These are phyloP conservation scores for Amblyornis subalaris DNA, from an alignment of 2,113 vertebrate genomes.

Conservation along the genomic window DNA sequence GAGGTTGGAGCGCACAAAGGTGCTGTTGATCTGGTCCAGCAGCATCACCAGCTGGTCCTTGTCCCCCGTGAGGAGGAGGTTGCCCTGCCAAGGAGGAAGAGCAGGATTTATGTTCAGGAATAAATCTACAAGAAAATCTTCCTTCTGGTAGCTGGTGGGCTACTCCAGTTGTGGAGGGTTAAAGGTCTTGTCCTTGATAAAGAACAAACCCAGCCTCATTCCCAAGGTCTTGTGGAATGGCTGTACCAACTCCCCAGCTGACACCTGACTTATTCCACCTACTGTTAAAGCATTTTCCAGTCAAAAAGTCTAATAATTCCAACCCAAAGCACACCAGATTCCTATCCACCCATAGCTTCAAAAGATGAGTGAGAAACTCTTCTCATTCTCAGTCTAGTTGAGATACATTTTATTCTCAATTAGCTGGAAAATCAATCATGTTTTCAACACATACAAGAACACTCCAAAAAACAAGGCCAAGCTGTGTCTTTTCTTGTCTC, in stretches of 20 bases:
- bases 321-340: background rate
- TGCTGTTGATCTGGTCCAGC: constrained; percentile 96
- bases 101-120: background rate
- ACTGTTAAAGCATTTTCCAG: background rate
- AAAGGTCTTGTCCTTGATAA: background rate
- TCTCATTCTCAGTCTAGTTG: background rate
- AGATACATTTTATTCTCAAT: background rate
- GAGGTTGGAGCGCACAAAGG: constrained; percentile 95
- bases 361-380: background rate
- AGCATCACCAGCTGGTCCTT: constrained; percentile 98
- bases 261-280: background rate
- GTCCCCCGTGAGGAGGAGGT: constrained; percentile 92
- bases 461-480: background rate
- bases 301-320: background rate
- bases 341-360: background rate
- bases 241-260: background rate
- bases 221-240: background rate
- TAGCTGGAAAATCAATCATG: constrained; percentile 3
- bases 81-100: constrained; percentile 76
- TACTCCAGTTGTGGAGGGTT: background rate
- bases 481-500: constrained; percentile 14
- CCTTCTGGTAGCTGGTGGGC: background rate
- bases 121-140: background rate
- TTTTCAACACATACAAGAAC: background rate
- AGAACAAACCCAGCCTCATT: background rate